Evolutionary conservation across 2,888 invertebrate species (phyloP), one percentile per base, ranked within the genome.

Genomic region (Leptarthrus brevirostris): DNA sequence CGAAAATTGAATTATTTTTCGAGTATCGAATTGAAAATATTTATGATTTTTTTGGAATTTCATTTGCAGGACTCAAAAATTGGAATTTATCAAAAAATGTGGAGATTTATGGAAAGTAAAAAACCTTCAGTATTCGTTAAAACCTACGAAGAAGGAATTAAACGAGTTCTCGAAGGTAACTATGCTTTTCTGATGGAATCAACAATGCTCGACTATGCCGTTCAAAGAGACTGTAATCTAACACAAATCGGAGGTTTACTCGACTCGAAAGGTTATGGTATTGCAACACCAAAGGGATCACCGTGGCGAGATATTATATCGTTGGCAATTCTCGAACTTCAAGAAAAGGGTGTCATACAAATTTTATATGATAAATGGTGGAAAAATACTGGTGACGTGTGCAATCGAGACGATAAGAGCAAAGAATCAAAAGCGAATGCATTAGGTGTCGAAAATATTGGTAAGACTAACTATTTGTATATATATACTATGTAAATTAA

Each of bases 141-240:
- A 64, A 92, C 92, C 0, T 97, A 96, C 83, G 94, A 96, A 78
- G 96, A 97, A 79, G 98, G 98, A 0, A 93, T 97, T 24, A 89
- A 91, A 78, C 87, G 93, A 58, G 98, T 97, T 0, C 86, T 95
- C 64, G 90, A 90, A 69, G 96, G 94, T 0, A 93, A 97, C 85
- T 99, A 98, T 84, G 98, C 98, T 0, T 99, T 97, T 83, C 89
- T 99, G 16, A 97, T 98, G 95, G 98, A 99, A 86, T 97, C 97
- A 0, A 96, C 98, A 0, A 97, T 97, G 92, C 86, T 98, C 76
- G 98, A 99, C 84, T 99, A 97, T 82, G 90, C 92, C 8, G 95
- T 96, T n/a, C 94, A 96, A 85, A 87, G 97, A 56, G 94, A 98
- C 83, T 98, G 98, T 82, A 97, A 98, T 82, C 86, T 98, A 66